These are phyloP conservation scores for Ctena decussata DNA, from an alignment of 2,888 invertebrate genomes.

Conservation along the genomic window DNA sequence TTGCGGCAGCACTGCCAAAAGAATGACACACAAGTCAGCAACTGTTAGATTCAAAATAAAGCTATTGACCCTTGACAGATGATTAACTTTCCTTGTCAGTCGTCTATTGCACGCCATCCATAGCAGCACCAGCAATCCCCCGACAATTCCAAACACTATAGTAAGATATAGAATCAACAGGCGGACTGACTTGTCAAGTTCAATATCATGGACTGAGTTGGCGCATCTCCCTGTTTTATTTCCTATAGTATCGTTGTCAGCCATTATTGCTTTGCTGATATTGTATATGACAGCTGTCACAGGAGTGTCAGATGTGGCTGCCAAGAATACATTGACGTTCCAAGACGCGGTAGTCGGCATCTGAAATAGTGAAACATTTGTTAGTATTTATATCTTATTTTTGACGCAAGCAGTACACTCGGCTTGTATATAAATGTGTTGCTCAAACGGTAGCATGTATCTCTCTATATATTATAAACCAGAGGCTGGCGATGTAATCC, in stretches of 20 bases:
- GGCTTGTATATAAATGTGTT: no score
- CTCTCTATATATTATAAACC: no score
- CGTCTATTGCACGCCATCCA: constrained; percentile 83
- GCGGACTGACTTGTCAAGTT: constrained; percentile 75
- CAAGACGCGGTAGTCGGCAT: not conserved
- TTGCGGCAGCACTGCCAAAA: constrained; percentile 83
- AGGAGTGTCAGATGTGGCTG: not conserved
- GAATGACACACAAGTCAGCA: constrained; percentile 85
- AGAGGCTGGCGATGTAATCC: no score
- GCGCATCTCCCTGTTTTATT: constrained; percentile 21
- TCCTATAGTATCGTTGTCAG: not conserved
- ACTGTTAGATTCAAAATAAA: constrained; percentile 86
- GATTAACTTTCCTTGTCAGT: constrained; percentile 80
- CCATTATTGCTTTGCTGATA: not conserved
- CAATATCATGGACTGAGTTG: constrained; percentile 78
- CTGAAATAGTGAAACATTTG: not conserved
- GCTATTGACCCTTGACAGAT: constrained; percentile 82
- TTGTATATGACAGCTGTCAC: not conserved
- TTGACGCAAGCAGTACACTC: no score
- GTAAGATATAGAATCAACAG: constrained; percentile 78
- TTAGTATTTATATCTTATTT: no score
- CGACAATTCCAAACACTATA: constrained; percentile 79
- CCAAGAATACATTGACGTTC: not conserved
- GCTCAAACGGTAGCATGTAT: no score
- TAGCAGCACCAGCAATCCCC: constrained; percentile 79